These are phyloP conservation scores for Protonibea diacanthus DNA, from an alignment of 2,797 vertebrate genomes.

Conservation along the genomic window DNA sequence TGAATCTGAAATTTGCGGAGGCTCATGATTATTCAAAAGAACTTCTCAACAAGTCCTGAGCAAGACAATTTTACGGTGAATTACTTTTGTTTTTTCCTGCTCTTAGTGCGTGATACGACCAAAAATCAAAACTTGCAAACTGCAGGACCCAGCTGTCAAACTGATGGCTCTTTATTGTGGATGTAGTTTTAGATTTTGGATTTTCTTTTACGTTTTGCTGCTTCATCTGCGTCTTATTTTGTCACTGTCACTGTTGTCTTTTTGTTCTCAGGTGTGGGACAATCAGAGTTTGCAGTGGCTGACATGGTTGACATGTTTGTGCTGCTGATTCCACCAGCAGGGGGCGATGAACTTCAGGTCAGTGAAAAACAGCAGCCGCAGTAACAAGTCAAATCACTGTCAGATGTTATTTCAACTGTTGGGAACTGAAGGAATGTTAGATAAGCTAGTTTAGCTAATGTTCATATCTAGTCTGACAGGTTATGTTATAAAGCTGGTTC, in stretches of 20 bases:
- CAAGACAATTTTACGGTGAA: not conserved
- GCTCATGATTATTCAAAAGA: conserved; percentile 40
- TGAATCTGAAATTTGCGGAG: conserved; percentile 22
- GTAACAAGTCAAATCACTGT: not conserved
- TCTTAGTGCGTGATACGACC: not conserved
- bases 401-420: not conserved
- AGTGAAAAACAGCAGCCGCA: conserved; percentile 44
- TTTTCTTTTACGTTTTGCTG: not conserved
- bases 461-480: not conserved
- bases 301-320: conserved; percentile 99
- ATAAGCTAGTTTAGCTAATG: not conserved
- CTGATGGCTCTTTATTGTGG: not conserved
- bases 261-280: conserved; percentile 87
- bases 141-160: not conserved
- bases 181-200: not conserved
- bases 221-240: not conserved
- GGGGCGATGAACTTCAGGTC: conserved; percentile 99
- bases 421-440: not conserved
- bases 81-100: not conserved
- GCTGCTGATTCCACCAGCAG: conserved; percentile 95
- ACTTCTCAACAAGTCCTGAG: not conserved
- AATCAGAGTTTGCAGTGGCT: conserved; percentile 98
- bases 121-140: not conserved
- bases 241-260: not conserved
- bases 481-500: not conserved